These are phyloP conservation scores for Drosophila varians DNA, from an alignment of 1,140 invertebrate species.

Conservation along the genomic window DNA sequence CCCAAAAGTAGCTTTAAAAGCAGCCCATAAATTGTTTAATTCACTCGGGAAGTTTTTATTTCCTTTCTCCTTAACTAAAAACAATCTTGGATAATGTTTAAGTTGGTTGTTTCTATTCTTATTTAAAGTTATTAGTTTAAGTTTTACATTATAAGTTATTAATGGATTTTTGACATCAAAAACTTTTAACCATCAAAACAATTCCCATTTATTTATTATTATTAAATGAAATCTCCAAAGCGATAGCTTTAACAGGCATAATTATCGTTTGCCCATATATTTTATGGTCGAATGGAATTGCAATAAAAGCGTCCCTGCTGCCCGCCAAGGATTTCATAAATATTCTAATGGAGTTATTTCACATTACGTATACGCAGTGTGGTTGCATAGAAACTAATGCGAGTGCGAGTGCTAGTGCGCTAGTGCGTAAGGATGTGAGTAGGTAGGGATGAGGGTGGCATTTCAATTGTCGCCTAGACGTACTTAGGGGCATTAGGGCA, in stretches of 20 bases:
- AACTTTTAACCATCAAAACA: background rate
- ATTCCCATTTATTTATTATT: background rate
- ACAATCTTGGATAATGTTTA: too few relatives aligned
- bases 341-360: conserved; percentile 23
- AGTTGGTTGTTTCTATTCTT: too few relatives aligned
- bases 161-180: background rate
- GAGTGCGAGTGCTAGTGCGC: background rate
- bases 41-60: background rate
- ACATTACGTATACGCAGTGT: conserved; percentile 48
- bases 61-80: background rate
- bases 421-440: background rate
- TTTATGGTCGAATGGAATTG: conserved; percentile 36
- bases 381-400: conserved; percentile 28
- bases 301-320: conserved; percentile 22
- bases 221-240: conserved; percentile 4
- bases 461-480: conserved; percentile 49
- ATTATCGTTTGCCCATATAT: conserved; percentile 8
- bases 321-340: conserved; percentile 22
- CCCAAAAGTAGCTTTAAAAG: conserved; percentile 1
- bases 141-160: background rate
- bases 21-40: conserved; percentile 8
- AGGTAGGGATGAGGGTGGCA: background rate
- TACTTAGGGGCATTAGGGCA: conserved; percentile 53
- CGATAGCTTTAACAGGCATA: conserved; percentile 6
- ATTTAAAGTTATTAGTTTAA: background rate